phyloP scores from a whole-genome alignment of 2,113 vertebrate species.

The Trichomycterus rosablanca region DNA sequence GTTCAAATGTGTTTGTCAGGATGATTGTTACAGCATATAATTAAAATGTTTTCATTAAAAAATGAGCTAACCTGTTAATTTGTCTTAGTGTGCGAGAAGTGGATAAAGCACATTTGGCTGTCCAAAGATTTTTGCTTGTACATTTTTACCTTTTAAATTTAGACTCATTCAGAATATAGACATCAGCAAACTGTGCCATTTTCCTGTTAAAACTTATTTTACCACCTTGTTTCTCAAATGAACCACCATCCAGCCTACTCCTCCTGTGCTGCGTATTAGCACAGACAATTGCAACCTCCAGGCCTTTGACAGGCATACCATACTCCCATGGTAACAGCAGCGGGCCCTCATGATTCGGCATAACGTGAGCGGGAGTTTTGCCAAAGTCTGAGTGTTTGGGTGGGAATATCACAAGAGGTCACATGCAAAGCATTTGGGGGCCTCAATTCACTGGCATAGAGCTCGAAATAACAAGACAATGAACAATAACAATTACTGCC shows the following conservation, averaged over 20 bases:
- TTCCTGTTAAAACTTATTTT: background rate
- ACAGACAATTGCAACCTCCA: slow-evolving; percentile 67
- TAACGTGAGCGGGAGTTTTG: slow-evolving; percentile 69
- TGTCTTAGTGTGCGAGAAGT: too few species aligned
- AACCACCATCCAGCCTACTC: background rate
- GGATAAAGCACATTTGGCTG: too few species aligned
- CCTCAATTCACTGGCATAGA: slow-evolving; percentile 6
- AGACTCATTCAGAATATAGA: too few species aligned
- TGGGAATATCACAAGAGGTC: slow-evolving; percentile 42
- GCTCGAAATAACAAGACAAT: slow-evolving; percentile 6
- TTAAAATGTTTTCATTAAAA: too few species aligned
- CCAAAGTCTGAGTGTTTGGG: slow-evolving; percentile 69
- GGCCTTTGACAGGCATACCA: slow-evolving; percentile 65
- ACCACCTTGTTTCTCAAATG: slow-evolving; percentile 4
- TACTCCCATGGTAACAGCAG: slow-evolving; percentile 76
- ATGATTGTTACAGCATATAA: background rate
- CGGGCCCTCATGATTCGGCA: slow-evolving; percentile 64
- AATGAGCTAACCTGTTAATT: too few species aligned
- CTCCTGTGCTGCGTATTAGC: slow-evolving; percentile 54
- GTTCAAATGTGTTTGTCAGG: background rate
- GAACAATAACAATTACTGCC: slow-evolving; percentile 14
- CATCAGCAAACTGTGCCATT: too few species aligned
- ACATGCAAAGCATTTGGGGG: slow-evolving; percentile 24
- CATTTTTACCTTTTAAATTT: too few species aligned
- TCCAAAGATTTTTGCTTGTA: too few species aligned